These are phyloP conservation scores for Epinotia nisella DNA, from an alignment of 2,888 invertebrate species.

Conservation along the genomic window DNA sequence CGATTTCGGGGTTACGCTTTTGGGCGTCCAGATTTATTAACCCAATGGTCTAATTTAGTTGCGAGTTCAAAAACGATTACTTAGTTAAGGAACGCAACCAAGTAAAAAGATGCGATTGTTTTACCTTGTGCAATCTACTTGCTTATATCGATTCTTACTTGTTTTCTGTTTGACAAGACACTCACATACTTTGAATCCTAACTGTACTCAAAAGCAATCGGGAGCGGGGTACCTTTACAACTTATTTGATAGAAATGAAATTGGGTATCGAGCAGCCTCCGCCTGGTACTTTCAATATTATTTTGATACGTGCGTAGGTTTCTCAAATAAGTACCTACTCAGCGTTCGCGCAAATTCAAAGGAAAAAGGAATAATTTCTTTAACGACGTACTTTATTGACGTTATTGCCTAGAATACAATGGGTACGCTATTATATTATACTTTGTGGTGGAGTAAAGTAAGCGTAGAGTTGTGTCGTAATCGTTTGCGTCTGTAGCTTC, in stretches of 20 bases:
- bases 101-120: conserved; percentile 1
- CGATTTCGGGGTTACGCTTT: conserved; percentile 68
- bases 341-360: conserved; percentile 33
- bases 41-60: conserved; percentile 40
- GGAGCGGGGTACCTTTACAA: conserved; percentile 25
- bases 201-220: conserved; percentile 23
- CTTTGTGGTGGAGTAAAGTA: conserved; percentile 17
- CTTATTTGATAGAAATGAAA: conserved; percentile 42
- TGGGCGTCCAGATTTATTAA: conserved; percentile 40
- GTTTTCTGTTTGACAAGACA: not conserved
- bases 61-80: conserved; percentile 20
- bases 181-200: conserved; percentile 7
- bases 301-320: conserved; percentile 42
- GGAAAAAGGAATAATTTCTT: conserved; percentile 36
- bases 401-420: conserved; percentile 35
- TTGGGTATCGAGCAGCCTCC: conserved; percentile 35
- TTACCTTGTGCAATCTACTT: not conserved
- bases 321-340: conserved; percentile 28
- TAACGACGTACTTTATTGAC: conserved; percentile 23
- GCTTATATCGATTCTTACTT: not conserved
- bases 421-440: conserved; percentile 6
- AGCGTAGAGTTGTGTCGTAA: conserved; percentile 24
- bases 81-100: conserved; percentile 14
- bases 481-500: conserved; percentile 17
- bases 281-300: conserved; percentile 36